Conservation (phyloP, 1,140 invertebrate species). For the Pemphigus obesinymphae region DNA sequence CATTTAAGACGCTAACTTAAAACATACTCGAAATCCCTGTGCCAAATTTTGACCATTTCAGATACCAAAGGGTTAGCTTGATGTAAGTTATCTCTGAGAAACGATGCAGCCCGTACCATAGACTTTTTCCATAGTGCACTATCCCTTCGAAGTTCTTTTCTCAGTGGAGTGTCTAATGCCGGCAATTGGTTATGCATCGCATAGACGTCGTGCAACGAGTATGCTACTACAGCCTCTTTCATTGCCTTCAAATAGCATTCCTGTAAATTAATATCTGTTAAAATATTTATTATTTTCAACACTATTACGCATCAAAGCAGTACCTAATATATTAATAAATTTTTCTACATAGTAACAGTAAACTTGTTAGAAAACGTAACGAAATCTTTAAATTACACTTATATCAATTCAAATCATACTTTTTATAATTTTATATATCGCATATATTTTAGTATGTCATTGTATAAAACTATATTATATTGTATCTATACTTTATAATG, state of each 20-base stretch:
- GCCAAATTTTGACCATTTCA: conserved; percentile 34
- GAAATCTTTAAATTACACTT: too few relatives aligned
- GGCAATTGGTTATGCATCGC: background rate
- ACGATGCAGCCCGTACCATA: background rate
- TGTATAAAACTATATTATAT: too few relatives aligned
- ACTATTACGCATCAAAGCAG: too few relatives aligned
- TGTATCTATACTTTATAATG: too few relatives aligned
- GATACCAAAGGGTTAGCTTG: conserved; percentile 23
- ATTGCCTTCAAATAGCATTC: conserved; percentile 35
- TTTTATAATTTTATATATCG: too few relatives aligned
- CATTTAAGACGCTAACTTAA: too few relatives aligned
- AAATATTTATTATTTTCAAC: background rate
- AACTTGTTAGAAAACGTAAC: too few relatives aligned
- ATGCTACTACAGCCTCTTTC: conserved; percentile 17
- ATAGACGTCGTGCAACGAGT: background rate
- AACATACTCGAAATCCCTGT: conserved; percentile 9
- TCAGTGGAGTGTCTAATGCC: conserved; percentile 3
- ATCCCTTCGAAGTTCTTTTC: conserved; percentile 14
- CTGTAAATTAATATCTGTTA: background rate
- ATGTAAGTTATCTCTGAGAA: conserved; percentile 26
- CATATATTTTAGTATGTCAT: too few relatives aligned
- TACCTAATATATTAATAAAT: too few relatives aligned
- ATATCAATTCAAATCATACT: too few relatives aligned
- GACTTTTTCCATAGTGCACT: conserved; percentile 22
- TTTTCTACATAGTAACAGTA: too few relatives aligned